phyloP scores from a whole-genome alignment of 2,113 vertebrate genomes.

The Sturnira hondurensis region DNA sequence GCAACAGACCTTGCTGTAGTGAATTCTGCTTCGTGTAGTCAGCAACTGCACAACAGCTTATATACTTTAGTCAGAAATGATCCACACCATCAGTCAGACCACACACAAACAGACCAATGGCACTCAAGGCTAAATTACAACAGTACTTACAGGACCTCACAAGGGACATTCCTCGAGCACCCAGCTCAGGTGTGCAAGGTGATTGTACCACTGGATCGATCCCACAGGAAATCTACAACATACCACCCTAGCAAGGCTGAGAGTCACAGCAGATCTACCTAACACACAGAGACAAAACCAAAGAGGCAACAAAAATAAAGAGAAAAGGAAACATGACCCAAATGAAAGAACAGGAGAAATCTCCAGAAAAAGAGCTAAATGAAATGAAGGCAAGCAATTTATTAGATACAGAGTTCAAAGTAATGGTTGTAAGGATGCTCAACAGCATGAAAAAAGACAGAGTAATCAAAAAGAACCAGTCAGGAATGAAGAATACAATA shows the following conservation, averaged over 20 bases:
- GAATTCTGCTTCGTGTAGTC: background rate
- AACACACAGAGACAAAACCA: background rate
- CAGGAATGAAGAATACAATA: background rate
- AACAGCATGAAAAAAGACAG: background rate
- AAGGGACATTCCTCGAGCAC: background rate
- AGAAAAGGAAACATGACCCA: background rate
- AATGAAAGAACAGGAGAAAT: background rate
- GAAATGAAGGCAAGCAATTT: background rate
- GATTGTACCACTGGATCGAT: background rate
- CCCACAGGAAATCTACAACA: background rate
- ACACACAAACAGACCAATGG: background rate
- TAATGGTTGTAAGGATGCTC: background rate
- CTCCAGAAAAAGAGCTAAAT: background rate
- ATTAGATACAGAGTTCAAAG: background rate
- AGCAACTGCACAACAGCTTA: background rate
- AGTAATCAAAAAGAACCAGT: background rate
- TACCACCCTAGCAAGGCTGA: background rate
- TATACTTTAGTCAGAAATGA: background rate
- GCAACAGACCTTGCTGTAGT: background rate
- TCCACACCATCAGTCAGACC: background rate
- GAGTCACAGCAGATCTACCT: background rate
- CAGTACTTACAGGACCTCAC: background rate
- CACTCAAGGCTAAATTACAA: background rate
- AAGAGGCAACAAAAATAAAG: background rate
- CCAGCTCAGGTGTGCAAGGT: background rate